Evolutionary conservation across 2,113 vertebrate genomes (phyloP).

Genomic region (Arvicanthis niloticus): DNA sequence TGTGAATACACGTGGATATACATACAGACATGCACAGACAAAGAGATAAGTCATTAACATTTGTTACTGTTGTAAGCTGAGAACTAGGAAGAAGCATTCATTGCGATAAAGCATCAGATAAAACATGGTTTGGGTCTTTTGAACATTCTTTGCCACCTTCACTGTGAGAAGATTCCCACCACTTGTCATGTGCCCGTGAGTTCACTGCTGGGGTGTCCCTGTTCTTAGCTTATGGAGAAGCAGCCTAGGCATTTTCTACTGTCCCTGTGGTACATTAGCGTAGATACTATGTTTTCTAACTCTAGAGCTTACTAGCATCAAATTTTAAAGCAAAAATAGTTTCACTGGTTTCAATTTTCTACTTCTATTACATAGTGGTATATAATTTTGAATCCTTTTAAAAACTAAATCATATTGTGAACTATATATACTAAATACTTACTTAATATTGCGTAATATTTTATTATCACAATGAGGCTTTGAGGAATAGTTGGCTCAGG

Average conservation of each 20-base stretch:
- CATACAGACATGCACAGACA: background rate
- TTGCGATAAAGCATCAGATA: background rate
- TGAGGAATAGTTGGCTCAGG: background rate
- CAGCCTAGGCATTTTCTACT: background rate
- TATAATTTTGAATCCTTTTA: background rate
- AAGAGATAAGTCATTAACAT: background rate
- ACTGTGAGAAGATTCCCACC: background rate
- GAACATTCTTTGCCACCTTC: background rate
- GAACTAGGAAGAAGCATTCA: background rate
- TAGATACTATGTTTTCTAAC: background rate
- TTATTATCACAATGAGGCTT: background rate
- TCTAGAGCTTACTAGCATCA: background rate
- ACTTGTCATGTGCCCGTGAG: background rate
- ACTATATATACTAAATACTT: background rate
- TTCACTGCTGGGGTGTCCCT: background rate
- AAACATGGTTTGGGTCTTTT: background rate
- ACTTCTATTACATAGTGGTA: background rate
- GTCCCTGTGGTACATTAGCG: background rate
- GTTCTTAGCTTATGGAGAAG: background rate
- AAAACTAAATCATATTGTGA: slow-evolving; percentile 4
- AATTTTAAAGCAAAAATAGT: slow-evolving; percentile 14
- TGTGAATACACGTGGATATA: background rate
- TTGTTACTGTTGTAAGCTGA: background rate
- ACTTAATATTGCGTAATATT: background rate
- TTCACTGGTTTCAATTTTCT: background rate